Base-by-base conservation (phyloP, 1,140 invertebrate genomes). In the Cecropterus lyciades region DNA sequence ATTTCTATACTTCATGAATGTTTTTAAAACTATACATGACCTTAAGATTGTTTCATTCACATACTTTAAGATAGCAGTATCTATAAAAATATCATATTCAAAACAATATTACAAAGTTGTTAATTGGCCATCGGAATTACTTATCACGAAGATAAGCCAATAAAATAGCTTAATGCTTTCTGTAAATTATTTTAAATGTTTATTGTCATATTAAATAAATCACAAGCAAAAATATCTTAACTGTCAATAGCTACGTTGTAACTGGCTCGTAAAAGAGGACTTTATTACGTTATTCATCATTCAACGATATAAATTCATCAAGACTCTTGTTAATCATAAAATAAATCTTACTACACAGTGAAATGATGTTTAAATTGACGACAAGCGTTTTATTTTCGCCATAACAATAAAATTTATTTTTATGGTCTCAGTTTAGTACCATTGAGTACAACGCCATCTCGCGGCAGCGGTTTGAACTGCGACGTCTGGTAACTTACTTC, bases 401-500 rank as follows among this genome's bases (percentile, higher is more conserved):
- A 92, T 92, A 92, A 92, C 87, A 90, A 92, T 92, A 92, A 92
- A 91, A 91, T 92, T 92, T 89, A 89, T 89, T 92, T 92, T 92
- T 92, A 92, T 79, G 87, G 89, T 80, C 76, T 48, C 65, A 48
- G 48, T 69, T 65, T 75, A 74, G 65, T 73, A 70, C 43, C 70
- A 76, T 69, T 72, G 69, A 51, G 69, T 70, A 73, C 62, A 84
- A 73, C 77, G 87, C 82, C 87, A 92, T 82, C 89, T 92, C 72
- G 72, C 55, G 69, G 79, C 15, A 16, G 17, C 2, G 11, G 16
- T 17, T 8, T 57, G 78, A 67, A 86, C 79, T 75, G 60, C 77
- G 51, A 78, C 52, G 75, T 74, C 67, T 7, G 48, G 51, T 46
- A 59, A 52, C 57, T 73, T 65, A 57, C 57, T 43, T 80, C 77